Percentiles rank a stretch among this genome's conserved stretches.
These are phyloP conservation scores for Muscicapa striata DNA, from an alignment of 2,797 vertebrate species.

Conservation along the genomic window DNA sequence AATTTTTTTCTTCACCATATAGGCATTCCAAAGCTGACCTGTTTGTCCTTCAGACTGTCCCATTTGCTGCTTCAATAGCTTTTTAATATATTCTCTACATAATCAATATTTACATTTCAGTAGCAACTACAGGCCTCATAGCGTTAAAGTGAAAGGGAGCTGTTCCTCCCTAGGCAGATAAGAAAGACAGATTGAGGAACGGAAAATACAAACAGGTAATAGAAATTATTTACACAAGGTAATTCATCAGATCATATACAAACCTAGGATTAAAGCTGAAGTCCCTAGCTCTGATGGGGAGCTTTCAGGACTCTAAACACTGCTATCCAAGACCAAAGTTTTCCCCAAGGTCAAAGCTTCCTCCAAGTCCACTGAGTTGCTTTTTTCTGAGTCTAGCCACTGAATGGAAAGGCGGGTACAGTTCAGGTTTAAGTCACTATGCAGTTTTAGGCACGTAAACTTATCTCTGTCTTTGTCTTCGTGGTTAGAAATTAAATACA, in stretches of 20 bases:
- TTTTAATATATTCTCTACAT: constrained; percentile 23
- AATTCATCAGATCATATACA: not conserved
- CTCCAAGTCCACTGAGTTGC: not conserved
- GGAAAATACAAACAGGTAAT: not conserved
- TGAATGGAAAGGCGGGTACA: not conserved
- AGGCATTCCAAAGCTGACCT: not conserved
- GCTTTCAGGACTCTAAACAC: not conserved
- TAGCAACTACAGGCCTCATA: not conserved
- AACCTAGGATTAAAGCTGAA: not conserved
- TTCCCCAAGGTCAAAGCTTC: not conserved
- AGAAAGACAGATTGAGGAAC: not conserved
- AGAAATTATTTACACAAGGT: not conserved
- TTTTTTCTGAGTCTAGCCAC: not conserved
- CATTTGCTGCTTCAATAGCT: not conserved
- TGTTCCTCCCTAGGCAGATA: not conserved
- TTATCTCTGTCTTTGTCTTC: not conserved
- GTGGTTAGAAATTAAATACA: not conserved
- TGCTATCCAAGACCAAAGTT: not conserved
- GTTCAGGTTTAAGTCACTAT: not conserved
- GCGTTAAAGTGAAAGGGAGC: not conserved
- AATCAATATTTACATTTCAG: constrained; percentile 58
- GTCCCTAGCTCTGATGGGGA: not conserved
- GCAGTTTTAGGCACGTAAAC: not conserved
- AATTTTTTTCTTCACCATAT: not conserved
- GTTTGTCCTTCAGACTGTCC: constrained; percentile 15